A percentile compares a stretch with the other conserved stretches of the same genome.
Evolutionary conservation across 2,113 vertebrate species (phyloP).

Genomic region (Silurus meridionalis): DNA sequence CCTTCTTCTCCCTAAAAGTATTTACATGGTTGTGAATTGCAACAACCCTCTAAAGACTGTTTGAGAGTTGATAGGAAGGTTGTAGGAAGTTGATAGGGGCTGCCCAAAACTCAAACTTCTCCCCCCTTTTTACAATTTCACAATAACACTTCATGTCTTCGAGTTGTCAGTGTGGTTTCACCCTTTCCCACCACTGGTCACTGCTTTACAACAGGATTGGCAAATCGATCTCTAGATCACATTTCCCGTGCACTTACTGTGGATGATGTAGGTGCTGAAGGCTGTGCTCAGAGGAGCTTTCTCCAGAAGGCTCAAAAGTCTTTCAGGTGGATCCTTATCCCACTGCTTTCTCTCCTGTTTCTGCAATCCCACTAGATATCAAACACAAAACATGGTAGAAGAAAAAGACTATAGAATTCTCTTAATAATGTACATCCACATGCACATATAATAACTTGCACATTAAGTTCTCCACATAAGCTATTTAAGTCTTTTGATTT

Average conservation of each 20-base stretch:
- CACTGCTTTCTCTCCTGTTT: conserved; percentile 75
- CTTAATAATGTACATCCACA: not conserved
- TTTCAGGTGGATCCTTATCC: conserved; percentile 76
- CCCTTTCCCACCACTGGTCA: not conserved
- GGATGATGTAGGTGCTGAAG: conserved; percentile 85
- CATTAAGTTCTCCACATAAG: not conserved
- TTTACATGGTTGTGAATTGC: not conserved
- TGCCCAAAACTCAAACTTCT: not conserved
- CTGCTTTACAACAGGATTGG: not conserved
- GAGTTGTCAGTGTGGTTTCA: not conserved
- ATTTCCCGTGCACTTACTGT: conserved; percentile 66
- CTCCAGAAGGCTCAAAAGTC: conserved; percentile 78
- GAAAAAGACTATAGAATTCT: not conserved
- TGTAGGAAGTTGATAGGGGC: not conserved
- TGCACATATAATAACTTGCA: not conserved
- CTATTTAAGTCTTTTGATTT: not conserved
- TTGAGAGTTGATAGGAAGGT: too few relatives aligned
- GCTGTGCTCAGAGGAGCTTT: conserved; percentile 78
- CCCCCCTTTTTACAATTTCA: not conserved
- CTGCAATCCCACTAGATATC: conserved; percentile 63
- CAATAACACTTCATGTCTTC: not conserved
- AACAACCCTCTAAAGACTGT: too few relatives aligned
- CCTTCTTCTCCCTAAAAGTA: not conserved
- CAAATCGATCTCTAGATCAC: not conserved
- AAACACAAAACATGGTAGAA: not conserved